These are phyloP conservation scores for Callithrix jacchus DNA, from an alignment of 2,113 vertebrate genomes.

Conservation along the genomic window DNA sequence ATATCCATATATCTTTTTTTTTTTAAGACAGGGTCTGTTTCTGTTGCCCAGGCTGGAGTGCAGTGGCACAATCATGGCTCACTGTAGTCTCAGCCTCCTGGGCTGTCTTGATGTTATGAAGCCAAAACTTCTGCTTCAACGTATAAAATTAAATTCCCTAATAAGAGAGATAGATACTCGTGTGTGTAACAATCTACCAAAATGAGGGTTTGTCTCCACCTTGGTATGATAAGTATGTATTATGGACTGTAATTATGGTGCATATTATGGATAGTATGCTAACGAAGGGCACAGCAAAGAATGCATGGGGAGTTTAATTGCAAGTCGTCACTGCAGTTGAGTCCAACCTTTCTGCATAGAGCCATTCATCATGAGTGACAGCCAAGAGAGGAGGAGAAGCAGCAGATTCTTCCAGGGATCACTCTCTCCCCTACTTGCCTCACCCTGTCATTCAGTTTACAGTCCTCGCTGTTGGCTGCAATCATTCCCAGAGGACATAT, in stretches of 20 bases:
- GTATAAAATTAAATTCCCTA: constrained; percentile 14
- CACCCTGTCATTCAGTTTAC: constrained; percentile 65
- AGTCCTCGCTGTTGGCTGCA: constrained; percentile 61
- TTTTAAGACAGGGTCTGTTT: too few relatives aligned
- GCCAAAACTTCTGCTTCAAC: constrained; percentile 3
- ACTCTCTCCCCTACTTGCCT: background rate
- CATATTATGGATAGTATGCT: constrained; percentile 57
- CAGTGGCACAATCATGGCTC: too few relatives aligned
- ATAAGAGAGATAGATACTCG: background rate
- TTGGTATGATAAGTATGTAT: background rate
- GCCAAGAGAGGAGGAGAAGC: constrained; percentile 67
- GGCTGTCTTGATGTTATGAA: background rate
- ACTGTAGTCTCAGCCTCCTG: too few relatives aligned
- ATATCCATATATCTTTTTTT: background rate
- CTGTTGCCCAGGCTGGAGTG: too few relatives aligned
- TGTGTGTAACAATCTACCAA: background rate
- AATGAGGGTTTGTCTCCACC: background rate
- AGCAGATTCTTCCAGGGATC: constrained; percentile 51
- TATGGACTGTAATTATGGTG: constrained; percentile 61
- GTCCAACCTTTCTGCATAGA: constrained; percentile 79
- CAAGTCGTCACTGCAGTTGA: constrained; percentile 79
- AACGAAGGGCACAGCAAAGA: constrained; percentile 67
- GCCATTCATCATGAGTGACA: constrained; percentile 84
- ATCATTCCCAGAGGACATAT: constrained; percentile 63
- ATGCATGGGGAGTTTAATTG: constrained; percentile 78